Evolutionary conservation across 2,797 vertebrate genomes (phyloP).

Genomic region (Otolemur crassicaudatus): DNA sequence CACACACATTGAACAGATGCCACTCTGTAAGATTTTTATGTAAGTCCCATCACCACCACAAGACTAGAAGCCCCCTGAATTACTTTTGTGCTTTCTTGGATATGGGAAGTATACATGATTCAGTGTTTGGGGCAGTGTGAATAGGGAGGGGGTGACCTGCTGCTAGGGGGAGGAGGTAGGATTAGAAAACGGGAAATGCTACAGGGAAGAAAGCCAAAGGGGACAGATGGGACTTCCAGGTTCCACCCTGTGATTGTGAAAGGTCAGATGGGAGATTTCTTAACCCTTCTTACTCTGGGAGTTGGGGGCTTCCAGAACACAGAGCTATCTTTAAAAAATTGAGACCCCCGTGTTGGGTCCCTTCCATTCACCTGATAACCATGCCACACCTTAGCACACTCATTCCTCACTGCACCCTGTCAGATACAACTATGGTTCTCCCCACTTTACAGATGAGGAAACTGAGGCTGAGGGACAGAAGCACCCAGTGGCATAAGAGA

Average conservation of each 20-base stretch:
- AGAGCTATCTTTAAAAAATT: not conserved
- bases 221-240: not conserved
- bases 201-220: not conserved
- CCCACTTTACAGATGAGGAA: not conserved
- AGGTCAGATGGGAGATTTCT: not conserved
- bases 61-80: not conserved
- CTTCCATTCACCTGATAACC: no score
- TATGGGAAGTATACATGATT: not conserved
- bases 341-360: not conserved
- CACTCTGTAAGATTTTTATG: not conserved
- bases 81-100: not conserved
- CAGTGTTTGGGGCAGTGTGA: rapidly evolving
- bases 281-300: not conserved
- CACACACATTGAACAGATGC: not conserved
- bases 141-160: no score
- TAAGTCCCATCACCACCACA: not conserved
- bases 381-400: rapidly evolving
- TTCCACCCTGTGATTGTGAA: not conserved
- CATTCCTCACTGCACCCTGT: not conserved
- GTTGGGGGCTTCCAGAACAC: not conserved
- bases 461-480: not conserved
- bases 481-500: not conserved
- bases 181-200: not conserved
- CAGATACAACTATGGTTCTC: not conserved
- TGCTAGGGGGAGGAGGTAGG: not conserved